phyloP scores from a whole-genome alignment of 2,888 invertebrate genomes.

The Tryphoninae sp. region DNA sequence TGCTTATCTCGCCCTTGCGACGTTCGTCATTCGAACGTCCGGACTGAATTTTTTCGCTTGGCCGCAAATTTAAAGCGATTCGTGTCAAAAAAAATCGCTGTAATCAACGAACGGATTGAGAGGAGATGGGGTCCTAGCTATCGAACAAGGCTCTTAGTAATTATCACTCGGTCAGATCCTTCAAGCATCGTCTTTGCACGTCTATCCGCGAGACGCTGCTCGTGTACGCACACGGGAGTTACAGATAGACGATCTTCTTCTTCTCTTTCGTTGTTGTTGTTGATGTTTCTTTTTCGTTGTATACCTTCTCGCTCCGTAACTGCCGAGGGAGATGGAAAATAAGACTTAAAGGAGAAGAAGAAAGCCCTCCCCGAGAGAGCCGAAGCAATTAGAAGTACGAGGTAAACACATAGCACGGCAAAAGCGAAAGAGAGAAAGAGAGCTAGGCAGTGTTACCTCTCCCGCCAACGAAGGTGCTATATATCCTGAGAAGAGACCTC shows the following conservation, averaged over 20 bases:
- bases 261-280: slow-evolving; percentile 25
- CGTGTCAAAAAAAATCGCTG: not conserved
- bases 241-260: slow-evolving; percentile 52
- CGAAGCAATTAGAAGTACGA: slow-evolving; percentile 80
- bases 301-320: slow-evolving; percentile 53
- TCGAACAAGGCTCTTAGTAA: slow-evolving; percentile 36
- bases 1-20: slow-evolving; percentile 65
- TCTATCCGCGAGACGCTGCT: slow-evolving; percentile 26
- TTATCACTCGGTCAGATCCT: slow-evolving; percentile 39
- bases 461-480: slow-evolving; percentile 61
- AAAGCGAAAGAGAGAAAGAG: slow-evolving; percentile 11
- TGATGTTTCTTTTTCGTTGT: slow-evolving; percentile 3
- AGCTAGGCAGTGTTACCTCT: slow-evolving; percentile 64
- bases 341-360: slow-evolving; percentile 25
- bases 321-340: slow-evolving; percentile 55
- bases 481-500: slow-evolving; percentile 59
- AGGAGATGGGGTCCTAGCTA: not conserved
- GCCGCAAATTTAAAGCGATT: not conserved
- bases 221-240: slow-evolving; percentile 27
- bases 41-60: not conserved
- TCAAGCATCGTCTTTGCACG: slow-evolving; percentile 24
- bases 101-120: not conserved
- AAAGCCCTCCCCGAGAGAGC: slow-evolving; percentile 53
- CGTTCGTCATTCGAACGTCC: not conserved
- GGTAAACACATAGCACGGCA: slow-evolving; percentile 78